These are phyloP conservation scores for Perodicticus potto DNA, from an alignment of 2,797 vertebrate genomes.

Conservation along the genomic window DNA sequence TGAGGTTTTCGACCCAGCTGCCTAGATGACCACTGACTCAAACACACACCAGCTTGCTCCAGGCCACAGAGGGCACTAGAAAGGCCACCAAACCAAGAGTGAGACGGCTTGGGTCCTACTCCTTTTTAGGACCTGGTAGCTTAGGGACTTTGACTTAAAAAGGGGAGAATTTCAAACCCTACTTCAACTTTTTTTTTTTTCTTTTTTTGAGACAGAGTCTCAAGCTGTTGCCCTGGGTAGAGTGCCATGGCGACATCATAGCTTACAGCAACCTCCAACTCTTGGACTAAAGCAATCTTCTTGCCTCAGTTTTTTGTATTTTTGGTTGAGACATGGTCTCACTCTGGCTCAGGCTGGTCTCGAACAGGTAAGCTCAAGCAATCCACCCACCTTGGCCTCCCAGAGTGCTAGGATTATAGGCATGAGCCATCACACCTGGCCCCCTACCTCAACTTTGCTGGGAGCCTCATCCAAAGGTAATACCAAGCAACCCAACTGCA, in stretches of 20 bases:
- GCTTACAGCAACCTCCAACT: no score
- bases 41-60: background rate
- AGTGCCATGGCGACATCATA: no score
- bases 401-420: no score
- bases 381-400: no score
- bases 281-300: no score
- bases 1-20: background rate
- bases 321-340: no score
- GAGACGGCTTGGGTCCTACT: background rate
- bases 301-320: no score
- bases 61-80: background rate
- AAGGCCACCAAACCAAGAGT: background rate
- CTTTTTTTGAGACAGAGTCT: no score
- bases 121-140: background rate
- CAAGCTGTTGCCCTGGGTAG: no score
- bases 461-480: slow-evolving; percentile 27
- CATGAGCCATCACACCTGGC: no score
- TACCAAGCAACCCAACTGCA: background rate
- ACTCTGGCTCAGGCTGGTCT: no score
- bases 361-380: no score
- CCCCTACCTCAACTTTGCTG: slow-evolving; percentile 45
- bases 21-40: background rate
- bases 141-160: slow-evolving; percentile 14
- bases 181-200: background rate
- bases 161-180: background rate